phyloP scores from a whole-genome alignment of 2,797 vertebrate genomes.

The Sus cebifrons region DNA sequence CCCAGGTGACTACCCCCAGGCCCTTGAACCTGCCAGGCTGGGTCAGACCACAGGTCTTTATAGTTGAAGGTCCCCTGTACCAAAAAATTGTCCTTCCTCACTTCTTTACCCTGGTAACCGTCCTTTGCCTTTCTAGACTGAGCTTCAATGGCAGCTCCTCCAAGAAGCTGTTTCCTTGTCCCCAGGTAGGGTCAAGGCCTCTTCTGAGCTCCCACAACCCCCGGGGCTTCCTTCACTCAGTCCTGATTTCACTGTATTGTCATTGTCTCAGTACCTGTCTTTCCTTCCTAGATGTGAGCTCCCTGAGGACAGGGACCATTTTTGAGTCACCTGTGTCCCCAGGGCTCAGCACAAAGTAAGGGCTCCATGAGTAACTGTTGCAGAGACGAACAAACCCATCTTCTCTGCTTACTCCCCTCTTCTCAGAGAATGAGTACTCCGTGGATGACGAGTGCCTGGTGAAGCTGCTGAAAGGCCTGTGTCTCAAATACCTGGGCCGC shows the following conservation, averaged over 20 bases:
- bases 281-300: conserved; percentile 63
- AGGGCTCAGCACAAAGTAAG: conserved; percentile 47
- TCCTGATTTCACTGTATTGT: not conserved
- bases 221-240: not conserved
- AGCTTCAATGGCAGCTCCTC: not conserved
- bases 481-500: conserved; percentile 96
- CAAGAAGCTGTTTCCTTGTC: conserved; percentile 26
- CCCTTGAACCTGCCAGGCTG: conserved; percentile 1
- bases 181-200: not conserved
- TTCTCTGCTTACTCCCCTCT: conserved; percentile 51
- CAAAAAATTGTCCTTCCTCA: not conserved
- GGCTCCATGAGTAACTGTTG: conserved; percentile 36
- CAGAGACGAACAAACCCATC: conserved; percentile 66
- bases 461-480: conserved; percentile 97
- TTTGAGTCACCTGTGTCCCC: not conserved
- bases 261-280: conserved; percentile 19
- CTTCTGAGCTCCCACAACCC: not conserved
- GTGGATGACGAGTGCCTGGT: conserved; percentile 96
- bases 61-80: not conserved
- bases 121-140: conserved; percentile 32
- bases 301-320: not conserved
- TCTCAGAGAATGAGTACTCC: conserved; percentile 94
- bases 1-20: conserved; percentile 92
- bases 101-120: not conserved
- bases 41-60: conserved; percentile 39